phyloP scores from a whole-genome alignment of 2,113 vertebrate species.

The Parus major region DNA sequence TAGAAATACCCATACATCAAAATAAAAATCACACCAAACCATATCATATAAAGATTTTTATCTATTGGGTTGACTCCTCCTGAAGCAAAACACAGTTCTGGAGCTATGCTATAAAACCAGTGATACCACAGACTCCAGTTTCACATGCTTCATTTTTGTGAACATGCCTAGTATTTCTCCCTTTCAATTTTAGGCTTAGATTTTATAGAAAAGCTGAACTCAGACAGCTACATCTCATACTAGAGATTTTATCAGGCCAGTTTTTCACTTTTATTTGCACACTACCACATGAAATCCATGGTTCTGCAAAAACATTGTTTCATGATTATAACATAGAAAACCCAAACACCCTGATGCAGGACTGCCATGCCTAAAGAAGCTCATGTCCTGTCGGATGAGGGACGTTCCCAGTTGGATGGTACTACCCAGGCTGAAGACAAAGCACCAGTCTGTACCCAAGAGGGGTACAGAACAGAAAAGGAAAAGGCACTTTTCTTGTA shows the following conservation, averaged over 20 bases:
- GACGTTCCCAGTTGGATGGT: background rate
- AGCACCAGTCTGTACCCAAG: background rate
- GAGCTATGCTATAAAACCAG: background rate
- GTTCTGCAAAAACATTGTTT: background rate
- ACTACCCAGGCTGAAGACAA: background rate
- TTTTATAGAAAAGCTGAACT: background rate
- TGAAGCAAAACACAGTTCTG: background rate
- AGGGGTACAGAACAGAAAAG: accelerated
- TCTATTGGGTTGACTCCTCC: background rate
- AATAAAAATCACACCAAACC: background rate
- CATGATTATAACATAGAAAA: background rate
- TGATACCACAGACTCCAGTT: accelerated
- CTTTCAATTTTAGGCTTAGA: background rate
- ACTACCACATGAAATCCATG: background rate
- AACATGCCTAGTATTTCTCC: background rate
- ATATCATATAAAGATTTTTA: background rate
- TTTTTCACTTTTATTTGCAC: background rate
- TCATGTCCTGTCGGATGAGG: background rate
- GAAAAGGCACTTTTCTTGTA: background rate
- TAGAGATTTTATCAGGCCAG: background rate
- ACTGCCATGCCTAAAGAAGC: background rate
- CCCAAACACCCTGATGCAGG: background rate
- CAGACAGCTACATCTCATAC: background rate
- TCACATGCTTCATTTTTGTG: background rate
- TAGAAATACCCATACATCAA: background rate